A percentile compares a stretch with the other conserved stretches of the same genome.
Evolutionary conservation across 92 coral and sea anemone species (phyloP).

Genomic region (Metridium senile): DNA sequence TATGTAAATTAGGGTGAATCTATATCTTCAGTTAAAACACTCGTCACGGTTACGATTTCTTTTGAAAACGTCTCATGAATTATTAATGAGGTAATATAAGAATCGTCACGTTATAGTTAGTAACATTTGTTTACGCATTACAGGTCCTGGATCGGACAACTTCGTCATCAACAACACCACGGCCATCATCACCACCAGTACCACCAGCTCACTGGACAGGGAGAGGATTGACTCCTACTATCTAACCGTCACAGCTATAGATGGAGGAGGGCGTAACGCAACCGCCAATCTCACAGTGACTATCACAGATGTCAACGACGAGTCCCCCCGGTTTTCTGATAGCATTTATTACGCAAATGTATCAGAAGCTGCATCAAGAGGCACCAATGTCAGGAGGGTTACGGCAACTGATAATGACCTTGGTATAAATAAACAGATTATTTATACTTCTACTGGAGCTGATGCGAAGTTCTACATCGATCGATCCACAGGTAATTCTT

Average conservation of each 20-base stretch:
- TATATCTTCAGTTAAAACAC: too few species aligned
- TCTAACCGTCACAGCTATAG: conserved; percentile 57
- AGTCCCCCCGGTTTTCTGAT: conserved; percentile 68
- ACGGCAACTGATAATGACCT: conserved; percentile 80
- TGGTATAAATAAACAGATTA: conserved; percentile 65
- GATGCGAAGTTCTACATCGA: conserved; percentile 85
- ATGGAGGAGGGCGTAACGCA: conserved; percentile 63
- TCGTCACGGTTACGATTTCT: too few species aligned
- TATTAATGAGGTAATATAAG: too few species aligned
- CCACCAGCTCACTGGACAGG: conserved; percentile 71
- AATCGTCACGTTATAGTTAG: not conserved
- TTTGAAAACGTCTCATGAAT: too few species aligned
- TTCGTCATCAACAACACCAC: conserved; percentile 69
- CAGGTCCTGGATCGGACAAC: conserved; percentile 68
- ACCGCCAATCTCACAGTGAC: conserved; percentile 47
- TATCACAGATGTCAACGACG: conserved; percentile 75
- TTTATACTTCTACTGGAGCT: conserved; percentile 83
- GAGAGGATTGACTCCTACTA: conserved; percentile 64
- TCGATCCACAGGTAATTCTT: conserved; percentile 77
- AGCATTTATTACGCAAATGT: conserved; percentile 63
- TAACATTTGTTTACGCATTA: not conserved
- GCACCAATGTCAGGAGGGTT: conserved; percentile 59
- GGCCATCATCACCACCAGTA: conserved; percentile 58
- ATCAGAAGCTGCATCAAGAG: conserved; percentile 71
- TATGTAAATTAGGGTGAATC: too few species aligned